phyloP scores from a whole-genome alignment of 2,113 vertebrate genomes.

The Crotalus horridus region DNA sequence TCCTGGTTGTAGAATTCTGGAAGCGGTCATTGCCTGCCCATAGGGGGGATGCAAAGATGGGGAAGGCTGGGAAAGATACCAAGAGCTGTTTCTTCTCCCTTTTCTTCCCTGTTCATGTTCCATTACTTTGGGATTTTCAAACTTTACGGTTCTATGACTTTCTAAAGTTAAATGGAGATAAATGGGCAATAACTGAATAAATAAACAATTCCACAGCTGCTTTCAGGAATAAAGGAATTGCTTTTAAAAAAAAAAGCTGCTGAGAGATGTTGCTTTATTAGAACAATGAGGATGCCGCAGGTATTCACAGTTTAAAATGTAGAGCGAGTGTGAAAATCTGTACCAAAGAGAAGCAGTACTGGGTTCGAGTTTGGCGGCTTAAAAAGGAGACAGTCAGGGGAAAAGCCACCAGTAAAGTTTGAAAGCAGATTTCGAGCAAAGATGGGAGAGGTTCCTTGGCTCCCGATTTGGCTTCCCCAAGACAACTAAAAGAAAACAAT shows the following conservation, averaged over 20 bases:
- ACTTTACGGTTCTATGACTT: not conserved
- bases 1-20: not conserved
- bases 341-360: not conserved
- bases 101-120: not conserved
- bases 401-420: not conserved
- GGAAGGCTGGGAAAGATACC: not conserved
- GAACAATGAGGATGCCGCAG: not conserved
- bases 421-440: not conserved
- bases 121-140: not conserved
- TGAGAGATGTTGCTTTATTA: conserved; percentile 3
- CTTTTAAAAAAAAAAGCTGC: not conserved
- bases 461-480: not conserved
- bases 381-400: too few species aligned
- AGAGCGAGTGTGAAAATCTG: not conserved
- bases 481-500: not conserved
- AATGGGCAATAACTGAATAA: not conserved
- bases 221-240: not conserved
- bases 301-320: not conserved
- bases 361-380: not conserved
- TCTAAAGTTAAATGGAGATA: not conserved
- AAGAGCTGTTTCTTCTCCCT: not conserved
- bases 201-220: not conserved
- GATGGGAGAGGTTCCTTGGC: not conserved
- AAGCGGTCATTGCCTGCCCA: not conserved
- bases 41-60: not conserved